phyloP scores from a whole-genome alignment of 2,113 vertebrate species.

The Oophaga pumilio region DNA sequence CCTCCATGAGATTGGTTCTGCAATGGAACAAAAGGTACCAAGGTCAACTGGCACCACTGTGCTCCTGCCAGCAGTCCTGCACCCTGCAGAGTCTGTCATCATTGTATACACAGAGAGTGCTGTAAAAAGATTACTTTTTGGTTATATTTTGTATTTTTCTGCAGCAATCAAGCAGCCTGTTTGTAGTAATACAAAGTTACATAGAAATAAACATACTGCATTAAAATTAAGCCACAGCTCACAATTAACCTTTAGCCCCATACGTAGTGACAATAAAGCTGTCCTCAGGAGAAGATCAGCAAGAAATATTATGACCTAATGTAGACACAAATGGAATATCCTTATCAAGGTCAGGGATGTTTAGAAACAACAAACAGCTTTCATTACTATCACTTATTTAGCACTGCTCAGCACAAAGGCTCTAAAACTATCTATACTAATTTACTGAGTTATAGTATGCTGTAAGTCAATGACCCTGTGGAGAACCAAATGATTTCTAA shows the following conservation, averaged over 20 bases:
- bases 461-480: slow-evolving; percentile 55
- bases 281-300: slow-evolving; percentile 18
- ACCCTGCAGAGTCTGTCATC: background rate
- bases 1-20: too few species aligned
- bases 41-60: too few species aligned
- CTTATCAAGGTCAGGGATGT: slow-evolving; percentile 46
- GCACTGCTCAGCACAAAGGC: slow-evolving; percentile 46
- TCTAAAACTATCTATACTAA: slow-evolving; percentile 50
- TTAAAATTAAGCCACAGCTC: background rate
- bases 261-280: slow-evolving; percentile 11
- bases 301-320: slow-evolving; percentile 13
- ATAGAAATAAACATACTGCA: background rate
- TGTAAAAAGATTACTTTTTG: background rate
- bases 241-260: background rate
- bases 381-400: slow-evolving; percentile 43
- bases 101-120: background rate
- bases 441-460: slow-evolving; percentile 39
- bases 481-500: slow-evolving; percentile 46
- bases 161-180: background rate
- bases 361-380: slow-evolving; percentile 40
- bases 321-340: slow-evolving; percentile 3
- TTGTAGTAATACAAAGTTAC: background rate
- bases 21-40: too few species aligned
- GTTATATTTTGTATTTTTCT: background rate
- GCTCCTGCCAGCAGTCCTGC: too few species aligned